phyloP scores from a whole-genome alignment of 2,797 vertebrate species.

The Chaetodon trifasciatus region DNA sequence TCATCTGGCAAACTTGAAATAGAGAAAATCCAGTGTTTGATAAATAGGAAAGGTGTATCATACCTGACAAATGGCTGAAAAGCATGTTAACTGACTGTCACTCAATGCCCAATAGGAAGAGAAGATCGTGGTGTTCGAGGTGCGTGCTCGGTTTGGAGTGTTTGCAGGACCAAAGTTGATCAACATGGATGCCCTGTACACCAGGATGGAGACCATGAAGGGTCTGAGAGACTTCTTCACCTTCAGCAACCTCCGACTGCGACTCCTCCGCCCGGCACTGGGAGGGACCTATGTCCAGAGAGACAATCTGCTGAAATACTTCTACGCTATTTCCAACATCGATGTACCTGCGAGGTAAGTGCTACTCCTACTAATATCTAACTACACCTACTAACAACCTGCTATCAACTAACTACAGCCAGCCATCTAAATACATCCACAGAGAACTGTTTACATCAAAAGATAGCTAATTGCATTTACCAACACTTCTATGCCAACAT shows the following conservation, averaged over 20 bases:
- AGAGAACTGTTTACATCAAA: background rate
- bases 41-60: background rate
- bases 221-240: conserved; percentile 97
- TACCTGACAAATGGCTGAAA: background rate
- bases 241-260: conserved; percentile 94
- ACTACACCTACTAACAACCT: background rate
- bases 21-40: background rate
- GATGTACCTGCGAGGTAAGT: conserved; percentile 94
- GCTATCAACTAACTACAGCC: background rate
- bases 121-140: conserved; percentile 95
- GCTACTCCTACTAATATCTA: background rate
- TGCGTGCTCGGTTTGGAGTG: conserved; percentile 93
- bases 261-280: conserved; percentile 92
- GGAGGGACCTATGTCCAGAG: conserved; percentile 96
- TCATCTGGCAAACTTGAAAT: background rate
- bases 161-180: conserved; percentile 94
- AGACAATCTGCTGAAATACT: conserved; percentile 95
- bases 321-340: conserved; percentile 98
- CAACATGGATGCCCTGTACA: conserved; percentile 95
- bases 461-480: background rate
- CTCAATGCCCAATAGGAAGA: conserved; percentile 81
- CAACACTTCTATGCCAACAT: background rate
- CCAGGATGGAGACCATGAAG: conserved; percentile 96
- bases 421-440: background rate
- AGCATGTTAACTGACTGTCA: background rate